Evolutionary conservation across 2,888 invertebrate genomes (phyloP).

Genomic region (Monopis laevigella): DNA sequence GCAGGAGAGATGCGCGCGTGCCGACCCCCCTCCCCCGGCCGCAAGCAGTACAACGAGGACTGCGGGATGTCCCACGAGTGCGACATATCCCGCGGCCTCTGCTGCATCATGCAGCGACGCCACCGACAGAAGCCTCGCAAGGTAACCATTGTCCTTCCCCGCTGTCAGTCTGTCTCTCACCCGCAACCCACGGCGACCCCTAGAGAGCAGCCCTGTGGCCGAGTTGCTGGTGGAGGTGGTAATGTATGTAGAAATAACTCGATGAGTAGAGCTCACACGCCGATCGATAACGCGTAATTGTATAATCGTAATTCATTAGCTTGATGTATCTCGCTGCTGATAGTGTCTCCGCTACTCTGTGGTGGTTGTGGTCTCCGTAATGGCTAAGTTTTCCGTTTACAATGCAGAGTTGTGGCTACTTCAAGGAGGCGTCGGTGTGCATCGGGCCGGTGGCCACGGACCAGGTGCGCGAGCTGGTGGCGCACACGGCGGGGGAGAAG

Average conservation of each 20-base stretch:
- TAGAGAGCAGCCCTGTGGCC: too few relatives aligned
- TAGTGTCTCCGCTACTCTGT: too few relatives aligned
- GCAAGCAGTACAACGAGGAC: slow-evolving; percentile 86
- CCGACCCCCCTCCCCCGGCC: slow-evolving; percentile 78
- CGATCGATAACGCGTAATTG: too few relatives aligned
- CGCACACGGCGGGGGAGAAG: slow-evolving; percentile 85
- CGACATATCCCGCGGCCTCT: slow-evolving; percentile 84
- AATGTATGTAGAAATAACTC: too few relatives aligned
- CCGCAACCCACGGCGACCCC: too few relatives aligned
- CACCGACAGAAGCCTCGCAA: slow-evolving; percentile 87
- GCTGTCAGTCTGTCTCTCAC: too few relatives aligned
- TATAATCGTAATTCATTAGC: too few relatives aligned
- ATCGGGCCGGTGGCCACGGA: slow-evolving; percentile 86
- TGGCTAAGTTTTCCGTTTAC: neutral
- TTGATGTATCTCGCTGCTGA: too few relatives aligned
- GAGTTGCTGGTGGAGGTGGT: too few relatives aligned
- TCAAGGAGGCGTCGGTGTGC: slow-evolving; percentile 88
- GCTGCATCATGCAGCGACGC: slow-evolving; percentile 87
- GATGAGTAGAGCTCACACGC: too few relatives aligned
- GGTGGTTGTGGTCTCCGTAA: too few relatives aligned
- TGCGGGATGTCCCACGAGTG: slow-evolving; percentile 86
- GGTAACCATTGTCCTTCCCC: too few relatives aligned
- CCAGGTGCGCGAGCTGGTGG: slow-evolving; percentile 73
- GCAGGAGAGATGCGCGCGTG: slow-evolving; percentile 76
- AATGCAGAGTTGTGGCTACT: slow-evolving; percentile 85